Evolutionary conservation across 2,797 vertebrate species (phyloP).

Genomic region (Phylloscopus collybita): DNA sequence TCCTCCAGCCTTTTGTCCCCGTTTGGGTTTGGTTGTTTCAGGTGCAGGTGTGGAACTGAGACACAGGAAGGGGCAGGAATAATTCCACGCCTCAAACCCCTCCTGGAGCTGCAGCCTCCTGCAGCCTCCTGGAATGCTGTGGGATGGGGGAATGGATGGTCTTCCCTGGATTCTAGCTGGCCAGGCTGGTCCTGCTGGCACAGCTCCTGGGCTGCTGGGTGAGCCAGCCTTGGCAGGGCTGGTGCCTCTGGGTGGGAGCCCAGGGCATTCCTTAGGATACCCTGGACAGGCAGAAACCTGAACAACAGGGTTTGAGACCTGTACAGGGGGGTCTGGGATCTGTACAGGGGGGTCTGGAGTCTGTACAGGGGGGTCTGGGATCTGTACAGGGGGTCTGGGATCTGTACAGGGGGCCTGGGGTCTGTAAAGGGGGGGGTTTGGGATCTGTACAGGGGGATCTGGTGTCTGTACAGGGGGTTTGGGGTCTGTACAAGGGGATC

Average conservation of each 20-base stretch:
- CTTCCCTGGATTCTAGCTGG: background rate
- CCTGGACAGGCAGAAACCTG: no score
- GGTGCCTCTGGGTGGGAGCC: background rate
- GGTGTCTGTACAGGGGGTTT: no score
- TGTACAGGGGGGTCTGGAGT: no score
- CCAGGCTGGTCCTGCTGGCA: background rate
- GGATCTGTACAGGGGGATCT: no score
- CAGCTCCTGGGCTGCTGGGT: background rate
- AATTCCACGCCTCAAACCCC: background rate
- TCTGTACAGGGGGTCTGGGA: no score
- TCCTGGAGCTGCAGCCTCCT: background rate
- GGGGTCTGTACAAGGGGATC: no score
- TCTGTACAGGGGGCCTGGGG: no score
- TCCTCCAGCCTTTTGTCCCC: background rate
- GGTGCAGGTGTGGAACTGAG: background rate
- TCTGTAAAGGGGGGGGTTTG: no score
- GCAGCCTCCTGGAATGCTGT: background rate
- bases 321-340: no score
- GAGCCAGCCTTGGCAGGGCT: background rate
- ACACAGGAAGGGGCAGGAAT: background rate
- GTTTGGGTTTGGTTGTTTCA: accelerated
- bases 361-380: no score
- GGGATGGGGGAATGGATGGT: background rate
- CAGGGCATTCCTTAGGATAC: no score
- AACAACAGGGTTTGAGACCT: no score